phyloP scores from a whole-genome alignment of 37 sponge, comb jelly and placozoan species.

The Spongilla lacustris region DNA sequence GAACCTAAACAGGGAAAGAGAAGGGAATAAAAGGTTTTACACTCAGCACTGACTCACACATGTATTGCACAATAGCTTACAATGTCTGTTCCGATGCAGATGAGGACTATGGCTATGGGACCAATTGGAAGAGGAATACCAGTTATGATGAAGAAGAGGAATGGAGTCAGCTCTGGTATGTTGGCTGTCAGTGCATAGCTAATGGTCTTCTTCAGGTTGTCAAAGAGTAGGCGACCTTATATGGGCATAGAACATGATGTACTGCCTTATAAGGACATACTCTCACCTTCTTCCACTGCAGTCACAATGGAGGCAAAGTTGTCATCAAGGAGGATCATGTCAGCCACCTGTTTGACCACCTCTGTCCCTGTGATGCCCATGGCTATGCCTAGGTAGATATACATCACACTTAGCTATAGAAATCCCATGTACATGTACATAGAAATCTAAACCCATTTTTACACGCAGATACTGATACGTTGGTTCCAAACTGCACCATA shows the following conservation, averaged over 20 bases:
- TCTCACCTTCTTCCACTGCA: slow-evolving; percentile 76
- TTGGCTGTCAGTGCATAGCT: slow-evolving; percentile 86
- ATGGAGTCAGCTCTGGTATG: slow-evolving; percentile 87
- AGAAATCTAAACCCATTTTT: too few species aligned
- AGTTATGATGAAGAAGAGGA: slow-evolving; percentile 76
- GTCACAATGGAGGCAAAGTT: slow-evolving; percentile 92
- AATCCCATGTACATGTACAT: too few species aligned
- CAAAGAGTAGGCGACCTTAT: slow-evolving; percentile 77
- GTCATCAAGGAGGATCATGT: slow-evolving; percentile 89
- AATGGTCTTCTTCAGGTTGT: slow-evolving; percentile 90
- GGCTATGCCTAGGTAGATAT: slow-evolving; percentile 60
- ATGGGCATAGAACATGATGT: neutral
- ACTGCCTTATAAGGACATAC: neutral
- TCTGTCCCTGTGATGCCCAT: slow-evolving; percentile 90
- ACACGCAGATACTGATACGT: too few species aligned
- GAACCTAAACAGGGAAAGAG: slow-evolving; percentile 15
- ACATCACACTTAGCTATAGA: neutral
- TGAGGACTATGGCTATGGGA: slow-evolving; percentile 81
- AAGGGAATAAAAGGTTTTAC: neutral
- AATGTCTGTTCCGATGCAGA: slow-evolving; percentile 85
- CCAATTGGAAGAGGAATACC: slow-evolving; percentile 81
- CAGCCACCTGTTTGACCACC: slow-evolving; percentile 86
- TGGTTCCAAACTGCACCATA: too few species aligned
- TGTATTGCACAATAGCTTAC: neutral
- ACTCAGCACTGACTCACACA: neutral